Percentiles rank a stretch among this genome's conserved stretches.
Evolutionary conservation across 2,797 vertebrate genomes (phyloP).

Genomic region (Vultur gryphus): DNA sequence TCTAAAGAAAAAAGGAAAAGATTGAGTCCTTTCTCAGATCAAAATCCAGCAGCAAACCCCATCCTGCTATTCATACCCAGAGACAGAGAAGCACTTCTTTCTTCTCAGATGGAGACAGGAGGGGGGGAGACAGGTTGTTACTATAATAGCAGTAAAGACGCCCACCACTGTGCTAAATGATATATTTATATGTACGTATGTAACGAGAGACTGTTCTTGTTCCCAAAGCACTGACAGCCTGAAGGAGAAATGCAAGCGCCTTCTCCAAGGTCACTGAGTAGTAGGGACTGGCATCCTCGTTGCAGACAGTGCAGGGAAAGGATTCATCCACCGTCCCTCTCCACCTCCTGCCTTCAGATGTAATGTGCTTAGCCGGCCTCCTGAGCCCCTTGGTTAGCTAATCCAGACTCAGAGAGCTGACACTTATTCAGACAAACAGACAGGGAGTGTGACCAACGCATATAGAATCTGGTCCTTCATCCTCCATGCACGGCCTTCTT

Average conservation of each 20-base stretch:
- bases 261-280: slow-evolving; percentile 15
- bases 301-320: neutral
- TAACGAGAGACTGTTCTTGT: neutral
- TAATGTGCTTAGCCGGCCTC: neutral
- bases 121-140: slow-evolving; percentile 7
- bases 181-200: neutral
- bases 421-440: neutral
- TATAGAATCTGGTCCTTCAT: neutral
- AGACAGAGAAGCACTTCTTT: neutral
- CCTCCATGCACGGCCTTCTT: fast-evolving
- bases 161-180: slow-evolving; percentile 36
- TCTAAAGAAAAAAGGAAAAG: neutral
- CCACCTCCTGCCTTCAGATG: neutral
- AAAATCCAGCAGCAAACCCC: neutral
- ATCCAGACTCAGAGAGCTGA: neutral
- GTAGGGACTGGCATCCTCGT: neutral
- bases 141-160: neutral
- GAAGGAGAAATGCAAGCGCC: neutral
- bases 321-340: neutral
- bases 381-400: neutral
- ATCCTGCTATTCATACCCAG: neutral
- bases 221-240: neutral
- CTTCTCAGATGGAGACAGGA: neutral
- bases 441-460: neutral
- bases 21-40: neutral